Evolutionary conservation across 2,113 vertebrate species (phyloP), one percentile per base, ranked within the genome.

Genomic region (Vanacampus margaritifer): DNA sequence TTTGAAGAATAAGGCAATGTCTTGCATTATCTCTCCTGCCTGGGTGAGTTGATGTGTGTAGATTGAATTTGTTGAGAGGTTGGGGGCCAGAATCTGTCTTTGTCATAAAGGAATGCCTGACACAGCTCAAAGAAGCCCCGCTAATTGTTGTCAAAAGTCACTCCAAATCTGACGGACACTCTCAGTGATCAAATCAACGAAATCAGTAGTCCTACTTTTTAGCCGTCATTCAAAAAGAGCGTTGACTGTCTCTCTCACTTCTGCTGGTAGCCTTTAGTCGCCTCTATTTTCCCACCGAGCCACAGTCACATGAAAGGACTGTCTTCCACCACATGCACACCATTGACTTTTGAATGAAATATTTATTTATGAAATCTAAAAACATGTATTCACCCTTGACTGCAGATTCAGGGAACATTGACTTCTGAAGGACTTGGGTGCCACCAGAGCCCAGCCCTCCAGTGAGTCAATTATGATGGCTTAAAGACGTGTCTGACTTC

Each of bases 321-420:
- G 74, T 75, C 80, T 76, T 78, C 67, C 71, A 75, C 72, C 77
- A 78, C 76, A 80, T 78, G 79, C 76, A 78, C 79, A 77, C 73
- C 85, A 86, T 87, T 89, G 89, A 91, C 90, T 85, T 88, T 86
- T 89, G 78, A 89, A 92, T 90, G 75, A 91, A 92, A 90, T 92
- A 91, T 91, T 91, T 90, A 92, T 90, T 91, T 88, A 86, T 81
- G 79, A 81, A 91, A 90, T 91, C 85, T 89, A 90, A 90, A 91
- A 91, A 92, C 89, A 92, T 90, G 84, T 89, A 91, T 90, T 92
- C 89, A 89, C 90, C 87, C 86, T 87, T 87, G 71, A 89, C 82
- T 76, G 81, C 69, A 76, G 88, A 89, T 88, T 88, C 85, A 72
- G 79, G 81, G 86, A 90, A 84, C 86, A 87, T 84, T 87, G 86